These are phyloP conservation scores for Andrena bicolor DNA, from an alignment of 2,888 invertebrate genomes.

Conservation along the genomic window DNA sequence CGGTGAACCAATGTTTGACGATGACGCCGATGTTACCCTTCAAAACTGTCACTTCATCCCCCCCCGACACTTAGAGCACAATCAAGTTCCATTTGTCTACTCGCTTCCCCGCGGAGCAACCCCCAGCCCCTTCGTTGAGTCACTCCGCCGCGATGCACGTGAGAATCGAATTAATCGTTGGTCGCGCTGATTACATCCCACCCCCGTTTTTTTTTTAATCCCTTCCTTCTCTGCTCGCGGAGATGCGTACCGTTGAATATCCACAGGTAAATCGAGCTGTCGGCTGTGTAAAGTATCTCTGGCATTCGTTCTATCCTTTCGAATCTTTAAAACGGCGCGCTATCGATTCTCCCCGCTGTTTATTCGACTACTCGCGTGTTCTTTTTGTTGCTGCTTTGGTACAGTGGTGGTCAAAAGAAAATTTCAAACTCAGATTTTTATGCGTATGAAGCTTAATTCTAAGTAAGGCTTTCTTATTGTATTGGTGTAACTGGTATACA, in stretches of 20 bases:
- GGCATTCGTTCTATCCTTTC: not conserved
- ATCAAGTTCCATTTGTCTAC: slow-evolving; percentile 74
- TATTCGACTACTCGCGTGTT: not conserved
- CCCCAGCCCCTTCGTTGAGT: slow-evolving; percentile 52
- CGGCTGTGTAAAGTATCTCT: slow-evolving; percentile 25
- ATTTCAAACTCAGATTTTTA: too few species aligned
- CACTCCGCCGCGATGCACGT: slow-evolving; percentile 47
- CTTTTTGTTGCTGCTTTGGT: not conserved
- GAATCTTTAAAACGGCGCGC: slow-evolving; percentile 19
- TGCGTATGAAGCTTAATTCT: too few species aligned
- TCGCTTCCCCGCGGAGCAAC: slow-evolving; percentile 40
- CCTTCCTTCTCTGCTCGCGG: not conserved
- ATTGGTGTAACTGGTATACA: too few species aligned
- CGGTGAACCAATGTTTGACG: slow-evolving; percentile 74
- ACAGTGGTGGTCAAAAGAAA: too few species aligned
- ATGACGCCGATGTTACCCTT: slow-evolving; percentile 74
- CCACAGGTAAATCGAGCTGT: slow-evolving; percentile 35
- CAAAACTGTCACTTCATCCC: slow-evolving; percentile 73
- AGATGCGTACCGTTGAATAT: slow-evolving; percentile 1
- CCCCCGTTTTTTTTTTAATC: not conserved
- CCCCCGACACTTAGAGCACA: slow-evolving; percentile 67
- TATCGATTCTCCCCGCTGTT: slow-evolving; percentile 27
- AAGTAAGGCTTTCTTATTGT: too few species aligned
- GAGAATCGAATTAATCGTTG: slow-evolving; percentile 70
- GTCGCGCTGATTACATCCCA: not conserved